Conservation (phyloP, 1,140 invertebrate species). For the Arion vulgaris region DNA sequence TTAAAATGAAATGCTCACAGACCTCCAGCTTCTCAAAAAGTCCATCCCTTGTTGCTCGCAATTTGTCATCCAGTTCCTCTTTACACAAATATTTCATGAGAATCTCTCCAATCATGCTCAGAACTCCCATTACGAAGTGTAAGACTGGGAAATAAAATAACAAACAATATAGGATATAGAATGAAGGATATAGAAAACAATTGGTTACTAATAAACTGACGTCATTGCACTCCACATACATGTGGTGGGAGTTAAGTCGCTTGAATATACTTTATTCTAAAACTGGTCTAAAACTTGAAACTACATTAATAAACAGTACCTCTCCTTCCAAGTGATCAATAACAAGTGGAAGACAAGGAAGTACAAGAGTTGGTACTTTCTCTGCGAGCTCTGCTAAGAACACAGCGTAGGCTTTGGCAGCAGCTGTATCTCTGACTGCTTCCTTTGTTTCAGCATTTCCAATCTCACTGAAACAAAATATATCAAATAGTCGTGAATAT, state of each 20-base stretch:
- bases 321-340: constrained; percentile 77
- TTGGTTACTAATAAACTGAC: no score
- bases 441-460: constrained; percentile 76
- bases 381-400: constrained; percentile 83
- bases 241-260: no score
- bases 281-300: no score
- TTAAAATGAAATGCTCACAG: constrained; percentile 9
- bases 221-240: no score
- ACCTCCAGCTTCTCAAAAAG: constrained; percentile 71
- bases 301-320: constrained; percentile 42
- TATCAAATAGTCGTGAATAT: neutral
- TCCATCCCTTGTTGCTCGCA: constrained; percentile 64
- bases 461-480: constrained; percentile 77
- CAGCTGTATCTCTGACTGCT: constrained; percentile 75
- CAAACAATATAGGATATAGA: no score
- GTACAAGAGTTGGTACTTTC: constrained; percentile 78
- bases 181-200: no score
- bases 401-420: constrained; percentile 77
- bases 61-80: constrained; percentile 80
- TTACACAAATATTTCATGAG: constrained; percentile 80
- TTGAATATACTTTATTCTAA: no score
- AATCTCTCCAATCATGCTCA: constrained; percentile 85
- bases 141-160: constrained; percentile 76
- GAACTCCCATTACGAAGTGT: constrained; percentile 85
- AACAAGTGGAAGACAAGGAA: constrained; percentile 78